These are phyloP conservation scores for Pristis pectinata DNA, from an alignment of 2,797 vertebrate species.

Conservation along the genomic window DNA sequence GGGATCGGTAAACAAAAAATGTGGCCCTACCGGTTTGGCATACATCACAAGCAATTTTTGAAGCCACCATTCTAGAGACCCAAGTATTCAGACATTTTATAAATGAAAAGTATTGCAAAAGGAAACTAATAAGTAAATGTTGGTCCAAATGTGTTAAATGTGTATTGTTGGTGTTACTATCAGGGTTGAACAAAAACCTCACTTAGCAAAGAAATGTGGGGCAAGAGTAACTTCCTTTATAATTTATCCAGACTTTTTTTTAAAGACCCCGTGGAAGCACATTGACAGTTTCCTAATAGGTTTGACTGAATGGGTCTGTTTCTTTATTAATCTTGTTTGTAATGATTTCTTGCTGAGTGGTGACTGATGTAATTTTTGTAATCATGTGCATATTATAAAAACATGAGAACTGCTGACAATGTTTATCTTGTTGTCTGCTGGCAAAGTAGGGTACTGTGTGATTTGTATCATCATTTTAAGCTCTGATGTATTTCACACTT, in stretches of 20 bases:
- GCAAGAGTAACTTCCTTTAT: not conserved
- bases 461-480: slow-evolving; percentile 31
- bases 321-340: not conserved
- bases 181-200: not conserved
- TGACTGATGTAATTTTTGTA: slow-evolving; percentile 33
- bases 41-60: not conserved
- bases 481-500: slow-evolving; percentile 39
- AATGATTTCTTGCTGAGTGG: slow-evolving; percentile 27
- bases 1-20: not conserved
- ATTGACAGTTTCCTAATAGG: not conserved
- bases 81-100: not conserved
- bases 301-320: not conserved
- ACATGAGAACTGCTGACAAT: slow-evolving; percentile 31
- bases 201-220: not conserved
- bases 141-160: too few species aligned
- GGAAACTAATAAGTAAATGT: not conserved
- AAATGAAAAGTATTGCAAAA: not conserved
- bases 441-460: slow-evolving; percentile 34
- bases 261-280: not conserved
- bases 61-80: not conserved
- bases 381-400: not conserved
- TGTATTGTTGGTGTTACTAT: not conserved
- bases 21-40: not conserved
- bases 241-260: not conserved
- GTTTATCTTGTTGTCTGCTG: slow-evolving; percentile 40